Percentiles rank a stretch among this genome's conserved stretches.
phyloP scores from a whole-genome alignment of 2,113 vertebrate species.

The Sphaerodactylus townsendi region DNA sequence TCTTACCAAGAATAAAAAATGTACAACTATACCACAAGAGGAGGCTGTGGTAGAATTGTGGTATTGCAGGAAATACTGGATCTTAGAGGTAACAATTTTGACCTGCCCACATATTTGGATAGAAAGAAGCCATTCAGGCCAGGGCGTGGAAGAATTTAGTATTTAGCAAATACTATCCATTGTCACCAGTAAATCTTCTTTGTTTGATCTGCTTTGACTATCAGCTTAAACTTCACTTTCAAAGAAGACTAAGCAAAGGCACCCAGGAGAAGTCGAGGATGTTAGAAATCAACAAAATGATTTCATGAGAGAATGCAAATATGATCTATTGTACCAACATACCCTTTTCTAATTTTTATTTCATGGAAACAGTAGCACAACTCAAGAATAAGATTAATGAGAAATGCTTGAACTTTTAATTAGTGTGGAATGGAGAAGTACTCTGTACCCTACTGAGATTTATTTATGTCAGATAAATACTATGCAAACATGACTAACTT shows the following conservation, averaged over 20 bases:
- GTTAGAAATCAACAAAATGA: neutral
- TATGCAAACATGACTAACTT: neutral
- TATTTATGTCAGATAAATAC: neutral
- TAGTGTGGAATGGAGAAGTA: neutral
- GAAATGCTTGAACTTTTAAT: neutral
- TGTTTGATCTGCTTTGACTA: neutral
- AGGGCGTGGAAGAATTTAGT: no score
- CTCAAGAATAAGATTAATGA: neutral
- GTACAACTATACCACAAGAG: no score
- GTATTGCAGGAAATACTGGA: no score
- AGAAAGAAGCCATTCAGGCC: no score
- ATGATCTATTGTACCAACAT: neutral
- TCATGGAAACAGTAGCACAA: neutral
- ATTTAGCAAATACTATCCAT: no score
- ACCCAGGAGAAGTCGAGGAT: neutral
- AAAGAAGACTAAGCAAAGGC: neutral
- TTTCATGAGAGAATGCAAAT: neutral
- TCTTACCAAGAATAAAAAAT: no score
- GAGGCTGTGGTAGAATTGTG: no score
- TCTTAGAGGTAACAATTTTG: no score
- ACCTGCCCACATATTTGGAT: no score
- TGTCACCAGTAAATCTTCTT: neutral
- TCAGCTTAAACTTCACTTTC: no score
- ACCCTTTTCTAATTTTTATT: neutral
- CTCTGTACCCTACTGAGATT: neutral